Base-by-base conservation (phyloP, 2,888 invertebrate species). In the Neoascia interrupta region DNA sequence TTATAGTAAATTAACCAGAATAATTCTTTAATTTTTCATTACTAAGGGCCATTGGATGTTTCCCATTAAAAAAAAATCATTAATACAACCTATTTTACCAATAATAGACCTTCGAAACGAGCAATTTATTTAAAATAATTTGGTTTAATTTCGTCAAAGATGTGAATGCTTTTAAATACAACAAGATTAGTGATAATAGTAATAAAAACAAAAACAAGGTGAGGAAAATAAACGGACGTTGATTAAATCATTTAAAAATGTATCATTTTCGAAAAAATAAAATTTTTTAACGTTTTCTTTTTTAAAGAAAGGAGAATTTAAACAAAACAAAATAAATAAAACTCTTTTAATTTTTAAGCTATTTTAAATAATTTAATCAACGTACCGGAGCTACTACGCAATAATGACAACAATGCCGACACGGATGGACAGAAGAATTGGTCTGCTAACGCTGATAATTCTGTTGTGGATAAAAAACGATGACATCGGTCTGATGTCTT, bases 401-500 rank as follows among this genome's bases (percentile, higher is more conserved):
- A n/a, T 26, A 18, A 36, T 49, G 39, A 56, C 10, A 39, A 21
- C n/a, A 70, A 58, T 64, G 64, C 58, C 63, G 39, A 31, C 53
- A 39, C 60, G 69, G 26, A 8, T 21, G 26, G 19, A 4, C 3
- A 31, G 8, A 31, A n/a, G n/a, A n/a, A n/a, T n/a, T n/a, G n/a
- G n/a, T n/a, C n/a, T n/a, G 6, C 47, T 19, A 15, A 60, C 58
- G 51, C 34, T 41, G 45, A 56, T 13, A 31, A 23, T 45, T 47
- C 47, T 79, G 66, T 61, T 56, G 60, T 54, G 23, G 47, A 26
- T 64, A 72, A 72, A 51, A 64, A 54, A 60, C 60, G 76, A 47
- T 60, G 76, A 49, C 45, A 79, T 53, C 76, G 69, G 54, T n/a
- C 76, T 60, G 39, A 60, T n/a, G n/a, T n/a, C n/a, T n/a, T n/a